A percentile compares a stretch with the other conserved stretches of the same genome.
Conservation (phyloP, 2,888 invertebrate genomes). For the Pardosa pseudoannulata region DNA sequence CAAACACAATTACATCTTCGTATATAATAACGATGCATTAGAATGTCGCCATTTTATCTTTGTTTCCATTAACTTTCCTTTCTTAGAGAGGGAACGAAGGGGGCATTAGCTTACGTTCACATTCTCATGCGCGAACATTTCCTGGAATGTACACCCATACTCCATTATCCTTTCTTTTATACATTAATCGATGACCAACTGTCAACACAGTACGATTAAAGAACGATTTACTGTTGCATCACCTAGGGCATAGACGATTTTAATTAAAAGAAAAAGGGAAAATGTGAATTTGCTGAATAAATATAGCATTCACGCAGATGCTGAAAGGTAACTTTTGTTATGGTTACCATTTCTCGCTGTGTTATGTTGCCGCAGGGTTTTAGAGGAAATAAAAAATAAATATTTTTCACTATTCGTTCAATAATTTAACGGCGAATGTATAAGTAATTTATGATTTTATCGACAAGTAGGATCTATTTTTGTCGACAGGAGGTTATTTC, state of each 20-base stretch:
- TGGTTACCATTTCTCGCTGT: background rate
- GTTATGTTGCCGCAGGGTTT: background rate
- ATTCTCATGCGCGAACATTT: no score
- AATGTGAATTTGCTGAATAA: background rate
- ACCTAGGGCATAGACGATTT: background rate
- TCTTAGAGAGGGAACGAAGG: no score
- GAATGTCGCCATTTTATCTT: no score
- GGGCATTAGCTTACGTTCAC: no score
- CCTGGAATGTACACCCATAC: no score
- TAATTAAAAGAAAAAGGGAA: background rate
- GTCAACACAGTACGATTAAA: no score
- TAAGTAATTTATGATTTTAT: background rate
- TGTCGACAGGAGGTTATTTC: background rate
- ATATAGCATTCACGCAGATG: background rate
- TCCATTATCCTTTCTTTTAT: no score
- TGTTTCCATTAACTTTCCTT: no score
- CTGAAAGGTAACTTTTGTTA: background rate
- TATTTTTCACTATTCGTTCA: background rate
- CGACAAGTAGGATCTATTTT: constrained; percentile 7
- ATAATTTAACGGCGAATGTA: background rate
- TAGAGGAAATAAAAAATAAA: background rate
- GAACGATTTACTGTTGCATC: background rate
- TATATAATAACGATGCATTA: no score
- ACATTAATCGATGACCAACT: no score
- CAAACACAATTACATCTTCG: no score